Evolutionary conservation across 2,797 vertebrate genomes (phyloP).

Genomic region (Podarcis lilfordi): DNA sequence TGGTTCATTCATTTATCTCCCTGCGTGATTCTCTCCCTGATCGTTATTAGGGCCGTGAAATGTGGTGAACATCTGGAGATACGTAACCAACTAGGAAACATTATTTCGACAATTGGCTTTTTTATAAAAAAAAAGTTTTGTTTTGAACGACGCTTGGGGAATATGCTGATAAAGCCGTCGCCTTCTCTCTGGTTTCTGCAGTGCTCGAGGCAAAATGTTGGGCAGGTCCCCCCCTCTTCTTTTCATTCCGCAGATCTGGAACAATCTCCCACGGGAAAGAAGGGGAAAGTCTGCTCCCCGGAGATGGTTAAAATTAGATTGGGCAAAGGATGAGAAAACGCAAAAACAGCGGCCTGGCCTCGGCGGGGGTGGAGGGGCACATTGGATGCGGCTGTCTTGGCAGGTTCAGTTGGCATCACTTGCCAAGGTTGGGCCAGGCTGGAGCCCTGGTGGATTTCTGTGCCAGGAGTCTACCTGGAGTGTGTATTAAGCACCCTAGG

Average conservation of each 20-base stretch:
- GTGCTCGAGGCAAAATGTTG: not conserved
- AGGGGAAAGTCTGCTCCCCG: not conserved
- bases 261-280: not conserved
- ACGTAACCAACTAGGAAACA: not conserved
- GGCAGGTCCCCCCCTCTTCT: not conserved
- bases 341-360: not conserved
- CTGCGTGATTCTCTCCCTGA: not conserved
- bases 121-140: no score
- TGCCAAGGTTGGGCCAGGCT: rapidly evolving
- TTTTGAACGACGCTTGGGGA: not conserved
- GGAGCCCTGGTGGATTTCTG: rapidly evolving
- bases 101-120: not conserved
- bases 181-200: no score
- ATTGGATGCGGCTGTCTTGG: rapidly evolving
- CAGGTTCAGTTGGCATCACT: not conserved
- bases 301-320: not conserved
- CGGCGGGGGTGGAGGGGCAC: not conserved
- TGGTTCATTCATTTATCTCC: not conserved
- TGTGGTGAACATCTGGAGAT: not conserved
- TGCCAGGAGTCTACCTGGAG: no score
- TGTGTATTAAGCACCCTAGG: not conserved
- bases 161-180: no score
- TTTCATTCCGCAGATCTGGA: rapidly evolving
- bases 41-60: not conserved
- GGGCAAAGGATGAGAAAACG: not conserved